Evolutionary conservation across 2,888 invertebrate species (phyloP).

Genomic region (Oxycera nigricornis): DNA sequence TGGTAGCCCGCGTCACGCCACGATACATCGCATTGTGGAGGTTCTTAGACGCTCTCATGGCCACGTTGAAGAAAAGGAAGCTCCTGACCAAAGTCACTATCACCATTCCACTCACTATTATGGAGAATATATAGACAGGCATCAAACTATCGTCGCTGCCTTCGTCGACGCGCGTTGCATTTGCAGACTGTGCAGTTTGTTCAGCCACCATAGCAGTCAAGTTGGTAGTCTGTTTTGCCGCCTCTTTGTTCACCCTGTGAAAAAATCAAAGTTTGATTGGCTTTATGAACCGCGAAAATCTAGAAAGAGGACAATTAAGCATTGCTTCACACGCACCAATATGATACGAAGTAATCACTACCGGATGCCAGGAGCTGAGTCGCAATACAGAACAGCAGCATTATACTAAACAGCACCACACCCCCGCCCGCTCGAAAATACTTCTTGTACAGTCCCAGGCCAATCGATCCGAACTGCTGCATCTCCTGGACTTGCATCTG

Average conservation of each 20-base stretch:
- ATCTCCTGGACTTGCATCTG: conserved; percentile 65
- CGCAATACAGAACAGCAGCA: conserved; percentile 69
- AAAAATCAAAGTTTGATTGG: not conserved
- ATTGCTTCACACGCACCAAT: conserved; percentile 64
- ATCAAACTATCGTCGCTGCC: conserved; percentile 47
- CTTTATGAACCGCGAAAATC: not conserved
- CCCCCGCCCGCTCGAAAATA: conserved; percentile 78
- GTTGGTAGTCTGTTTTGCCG: not conserved
- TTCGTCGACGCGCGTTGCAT: not conserved
- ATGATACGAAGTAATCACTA: conserved; percentile 80
- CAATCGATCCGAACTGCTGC: conserved; percentile 70
- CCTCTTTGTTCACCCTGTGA: conserved; percentile 27
- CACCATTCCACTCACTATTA: conserved; percentile 61
- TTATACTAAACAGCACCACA: conserved; percentile 66
- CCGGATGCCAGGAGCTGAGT: conserved; percentile 76
- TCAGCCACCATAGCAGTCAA: not conserved
- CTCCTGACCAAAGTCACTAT: conserved; percentile 59
- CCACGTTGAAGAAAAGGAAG: conserved; percentile 65
- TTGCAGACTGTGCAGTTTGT: not conserved
- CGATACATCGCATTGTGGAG: conserved; percentile 87
- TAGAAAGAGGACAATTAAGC: not conserved
- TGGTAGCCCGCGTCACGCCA: conserved; percentile 79
- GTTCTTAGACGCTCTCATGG: conserved; percentile 76
- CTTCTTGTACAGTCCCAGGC: conserved; percentile 67
- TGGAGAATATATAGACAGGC: conserved; percentile 64